Conservation (phyloP, 2,888 invertebrate species). For the Eucera pruinosa region DNA sequence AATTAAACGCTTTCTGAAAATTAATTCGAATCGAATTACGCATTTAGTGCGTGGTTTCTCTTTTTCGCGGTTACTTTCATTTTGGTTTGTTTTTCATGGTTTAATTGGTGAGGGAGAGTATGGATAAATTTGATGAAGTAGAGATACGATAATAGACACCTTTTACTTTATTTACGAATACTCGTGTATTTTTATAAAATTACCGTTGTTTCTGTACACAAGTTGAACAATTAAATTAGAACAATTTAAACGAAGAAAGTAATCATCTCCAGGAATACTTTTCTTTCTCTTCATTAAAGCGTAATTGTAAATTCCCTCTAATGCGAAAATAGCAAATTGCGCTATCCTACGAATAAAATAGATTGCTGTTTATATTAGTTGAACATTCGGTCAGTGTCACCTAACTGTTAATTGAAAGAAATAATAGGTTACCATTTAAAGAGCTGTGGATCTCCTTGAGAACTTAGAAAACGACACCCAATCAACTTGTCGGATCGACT, state of each 20-base stretch:
- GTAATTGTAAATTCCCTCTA: background rate
- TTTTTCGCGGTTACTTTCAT: background rate
- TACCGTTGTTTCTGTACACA: no score
- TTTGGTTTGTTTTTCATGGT: background rate
- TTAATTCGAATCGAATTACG: background rate
- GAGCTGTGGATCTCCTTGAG: conserved; percentile 1
- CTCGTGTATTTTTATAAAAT: no score
- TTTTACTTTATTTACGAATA: no score
- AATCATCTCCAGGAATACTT: no score
- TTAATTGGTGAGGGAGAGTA: background rate
- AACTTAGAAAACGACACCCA: background rate
- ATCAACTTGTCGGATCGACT: background rate
- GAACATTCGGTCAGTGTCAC: background rate
- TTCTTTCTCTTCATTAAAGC: background rate
- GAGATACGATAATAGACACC: background rate
- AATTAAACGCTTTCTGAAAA: background rate
- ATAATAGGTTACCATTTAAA: conserved; percentile 4
- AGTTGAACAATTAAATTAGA: no score
- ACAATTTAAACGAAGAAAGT: background rate
- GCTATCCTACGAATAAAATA: background rate
- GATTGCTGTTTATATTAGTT: background rate
- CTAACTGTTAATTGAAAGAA: background rate
- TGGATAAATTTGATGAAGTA: background rate
- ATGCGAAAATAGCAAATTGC: background rate
- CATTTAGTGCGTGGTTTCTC: background rate